Percentiles rank a stretch among this genome's conserved stretches.
Evolutionary conservation across 2,888 invertebrate genomes (phyloP).

Genomic region (Rotaria magnacalcarata): DNA sequence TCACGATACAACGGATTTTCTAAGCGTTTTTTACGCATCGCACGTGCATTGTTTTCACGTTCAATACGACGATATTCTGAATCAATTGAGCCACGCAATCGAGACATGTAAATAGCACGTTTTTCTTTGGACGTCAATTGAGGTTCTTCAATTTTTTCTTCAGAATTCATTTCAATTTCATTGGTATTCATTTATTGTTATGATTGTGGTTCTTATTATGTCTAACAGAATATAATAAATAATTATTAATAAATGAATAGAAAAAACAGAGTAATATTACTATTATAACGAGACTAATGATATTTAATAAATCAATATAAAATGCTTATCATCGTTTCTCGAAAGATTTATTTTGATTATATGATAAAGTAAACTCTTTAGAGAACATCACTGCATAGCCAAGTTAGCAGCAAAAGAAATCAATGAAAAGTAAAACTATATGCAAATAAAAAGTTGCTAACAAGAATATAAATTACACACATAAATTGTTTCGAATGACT

Average conservation of each 20-base stretch:
- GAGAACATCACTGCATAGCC: neutral
- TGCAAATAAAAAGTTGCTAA: too few species aligned
- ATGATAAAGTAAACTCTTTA: neutral
- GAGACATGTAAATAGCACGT: constrained; percentile 9
- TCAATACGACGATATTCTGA: constrained; percentile 33
- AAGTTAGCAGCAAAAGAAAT: too few species aligned
- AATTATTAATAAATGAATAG: too few species aligned
- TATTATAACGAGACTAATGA: too few species aligned
- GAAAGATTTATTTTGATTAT: neutral
- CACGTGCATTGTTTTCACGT: constrained; percentile 26
- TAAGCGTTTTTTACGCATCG: constrained; percentile 2
- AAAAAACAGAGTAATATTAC: too few species aligned
- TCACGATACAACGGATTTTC: constrained; percentile 24
- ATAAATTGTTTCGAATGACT: neutral
- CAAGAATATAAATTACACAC: too few species aligned
- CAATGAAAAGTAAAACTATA: too few species aligned
- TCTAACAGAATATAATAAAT: too few species aligned
- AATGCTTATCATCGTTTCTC: neutral
- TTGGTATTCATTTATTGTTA: too few species aligned
- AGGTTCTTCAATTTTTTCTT: neutral
- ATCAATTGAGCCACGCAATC: neutral
- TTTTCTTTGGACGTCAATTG: neutral
- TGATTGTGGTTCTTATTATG: too few species aligned
- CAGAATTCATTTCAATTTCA: neutral
- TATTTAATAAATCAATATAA: neutral